Conservation (phyloP, 2,797 vertebrate species). For the Sebastes taczanowskii region DNA sequence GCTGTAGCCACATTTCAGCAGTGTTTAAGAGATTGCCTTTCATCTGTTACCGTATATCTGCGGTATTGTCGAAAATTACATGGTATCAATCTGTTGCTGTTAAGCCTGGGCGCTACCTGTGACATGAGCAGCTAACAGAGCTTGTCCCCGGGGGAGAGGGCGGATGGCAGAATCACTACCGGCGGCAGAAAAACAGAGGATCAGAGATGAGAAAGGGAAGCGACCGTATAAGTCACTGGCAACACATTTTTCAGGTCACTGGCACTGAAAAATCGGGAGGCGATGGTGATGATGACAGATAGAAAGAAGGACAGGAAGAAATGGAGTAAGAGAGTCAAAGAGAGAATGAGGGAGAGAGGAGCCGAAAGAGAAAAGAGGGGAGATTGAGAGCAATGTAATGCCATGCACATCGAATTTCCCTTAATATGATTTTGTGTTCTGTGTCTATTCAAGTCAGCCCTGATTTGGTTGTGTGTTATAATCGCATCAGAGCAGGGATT, state of each 20-base stretch:
- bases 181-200: slow-evolving; percentile 40
- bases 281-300: slow-evolving; percentile 60
- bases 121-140: slow-evolving; percentile 36
- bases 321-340: slow-evolving; percentile 63
- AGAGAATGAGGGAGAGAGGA: slow-evolving; percentile 45
- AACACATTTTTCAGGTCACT: slow-evolving; percentile 82
- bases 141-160: slow-evolving; percentile 27
- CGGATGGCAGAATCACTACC: slow-evolving; percentile 18
- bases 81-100: slow-evolving; percentile 41
- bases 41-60: slow-evolving; percentile 11
- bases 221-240: slow-evolving; percentile 56
- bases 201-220: slow-evolving; percentile 37
- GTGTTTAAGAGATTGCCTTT: slow-evolving; percentile 45
- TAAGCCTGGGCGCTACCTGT: slow-evolving; percentile 48
- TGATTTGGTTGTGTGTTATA: slow-evolving; percentile 87
- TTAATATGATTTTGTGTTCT: slow-evolving; percentile 90
- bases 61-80: slow-evolving; percentile 36
- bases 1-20: slow-evolving; percentile 44
- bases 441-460: slow-evolving; percentile 87
- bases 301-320: slow-evolving; percentile 59
- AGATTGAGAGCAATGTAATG: slow-evolving; percentile 82
- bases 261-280: slow-evolving; percentile 47
- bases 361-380: slow-evolving; percentile 51
- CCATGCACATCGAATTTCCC: slow-evolving; percentile 86
- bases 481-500: slow-evolving; percentile 88